Evolutionary conservation across 2,888 invertebrate genomes (phyloP), one percentile per base, ranked within the genome.

Genomic region (Oligia fasciuncula): DNA sequence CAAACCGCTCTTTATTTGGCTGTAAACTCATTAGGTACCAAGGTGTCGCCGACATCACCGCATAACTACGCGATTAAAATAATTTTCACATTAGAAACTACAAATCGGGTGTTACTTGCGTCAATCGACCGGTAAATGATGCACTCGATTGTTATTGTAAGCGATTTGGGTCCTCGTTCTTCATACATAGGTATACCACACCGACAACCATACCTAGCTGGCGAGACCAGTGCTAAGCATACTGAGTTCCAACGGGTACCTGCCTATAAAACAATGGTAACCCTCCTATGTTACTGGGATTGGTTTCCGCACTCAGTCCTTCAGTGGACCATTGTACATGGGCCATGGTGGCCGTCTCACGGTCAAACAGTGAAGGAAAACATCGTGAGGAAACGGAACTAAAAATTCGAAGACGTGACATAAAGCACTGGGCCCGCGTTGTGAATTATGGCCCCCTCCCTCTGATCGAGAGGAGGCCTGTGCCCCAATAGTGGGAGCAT

Each of bases 11-110:
- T 82, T 79, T 75, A 84, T 89, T 88, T 86, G 89, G 89, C 35
- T 13, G 73, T 76, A 81, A 84, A 86, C 81, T 83, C 86, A 88
- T 89, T 88, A 81, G 76, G 62, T 88, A 84, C 84, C 85, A 89
- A 87, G 84, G 88, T 79, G 81, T 86, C 67, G 74, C 73, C 73
- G 80, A 29, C 83, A 76, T 60, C 75, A 79, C 62, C 71, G 72
- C 81, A 81, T 89, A 88, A 89, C 84, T 77, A 70, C 43, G 11
- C 74, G 23, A 88, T 89, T 89, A 88, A 79, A 88, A 89, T 89
- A 89, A 87, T 89, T 84, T 87, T 81, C 86, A 67, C 88, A 89
- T 88, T 80, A 81, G 79, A 76, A 73, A 73, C 71, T 77, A 84
- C 88, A 69, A 74, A 86, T 80, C 46, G 66, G 87, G 85, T 66